Evolutionary conservation across 2,113 vertebrate species (phyloP), one percentile per base, ranked within the genome.

Genomic region (Oceanites oceanicus): DNA sequence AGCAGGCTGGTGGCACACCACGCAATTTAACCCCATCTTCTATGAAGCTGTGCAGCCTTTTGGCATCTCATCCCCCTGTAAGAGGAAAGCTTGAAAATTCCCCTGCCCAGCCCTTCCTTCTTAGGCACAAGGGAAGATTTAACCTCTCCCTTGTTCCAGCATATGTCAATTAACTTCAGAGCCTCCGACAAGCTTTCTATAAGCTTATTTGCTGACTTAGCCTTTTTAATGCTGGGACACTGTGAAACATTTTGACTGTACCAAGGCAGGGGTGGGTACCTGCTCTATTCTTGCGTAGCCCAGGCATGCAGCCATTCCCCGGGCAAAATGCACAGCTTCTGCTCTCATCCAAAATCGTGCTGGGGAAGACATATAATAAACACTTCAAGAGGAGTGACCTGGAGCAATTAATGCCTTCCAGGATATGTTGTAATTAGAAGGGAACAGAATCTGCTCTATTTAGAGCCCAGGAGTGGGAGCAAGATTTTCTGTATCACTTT

Each of bases 201-300:
- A 94, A 95, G 84, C 93, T 94, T 74, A 90, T 96, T 95, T 95
- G 87, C 77, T 96, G 89, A 95, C 53, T 87, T 91, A 74, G 93
- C 74, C 86, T 85, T 89, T 88, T 73, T 85, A 95, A 92, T 80
- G 70, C 92, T 58, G 74, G 70, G 59, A 76, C 53, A 52, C 52
- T 1, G 23, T 45, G 81, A 83, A 82, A 62, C 15, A 1, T 67
- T 95, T 85, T 83, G 74, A 86, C 59, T 75, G 85, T 83, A 94
- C 92, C 87, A 91, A 85, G 94, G 94, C 68, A 72, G 81, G 62
- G 79, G 45, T 0, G 14, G 66, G 87, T 44, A 94, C 89, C 70
- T 0, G 0, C 63, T 90, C 71, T 52, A 4, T 30, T 86, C 81
- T 27, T 25, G 34, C 11, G 0, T 2, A 61, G 88, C 55, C 42